phyloP scores from a whole-genome alignment of 2,797 vertebrate species.

The Chanos chanos region DNA sequence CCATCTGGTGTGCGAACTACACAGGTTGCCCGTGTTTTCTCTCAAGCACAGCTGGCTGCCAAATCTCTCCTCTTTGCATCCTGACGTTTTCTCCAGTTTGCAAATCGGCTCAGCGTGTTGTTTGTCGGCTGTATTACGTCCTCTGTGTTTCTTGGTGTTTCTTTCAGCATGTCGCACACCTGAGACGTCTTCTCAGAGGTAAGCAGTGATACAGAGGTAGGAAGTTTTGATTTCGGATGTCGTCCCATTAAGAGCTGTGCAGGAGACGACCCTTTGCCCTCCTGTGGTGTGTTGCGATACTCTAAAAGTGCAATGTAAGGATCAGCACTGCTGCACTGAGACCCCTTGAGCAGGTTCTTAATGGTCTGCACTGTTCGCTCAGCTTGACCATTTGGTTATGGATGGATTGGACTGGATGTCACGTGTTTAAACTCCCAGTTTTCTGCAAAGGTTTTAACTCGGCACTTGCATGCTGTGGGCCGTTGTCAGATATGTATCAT shows the following conservation, averaged over 20 bases:
- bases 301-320: background rate
- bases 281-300: background rate
- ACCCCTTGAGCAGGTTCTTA: conserved; percentile 19
- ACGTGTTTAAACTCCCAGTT: conserved; percentile 8
- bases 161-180: too few species aligned
- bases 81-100: background rate
- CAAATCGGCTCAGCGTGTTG: conserved; percentile 1
- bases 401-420: background rate
- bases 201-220: background rate
- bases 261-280: background rate
- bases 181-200: too few species aligned
- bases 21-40: conserved; percentile 2
- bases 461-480: conserved; percentile 17
- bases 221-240: background rate
- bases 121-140: background rate
- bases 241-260: background rate
- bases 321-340: background rate
- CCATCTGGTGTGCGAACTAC: background rate
- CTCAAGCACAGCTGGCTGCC: conserved; percentile 2
- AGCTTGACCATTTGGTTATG: conserved; percentile 9
- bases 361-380: conserved; percentile 21
- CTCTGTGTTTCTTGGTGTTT: too few species aligned
- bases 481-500: conserved; percentile 18
- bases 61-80: background rate
- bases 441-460: conserved; percentile 12